Evolutionary conservation across 2,888 invertebrate species (phyloP).

Genomic region (Nysson spinosus): DNA sequence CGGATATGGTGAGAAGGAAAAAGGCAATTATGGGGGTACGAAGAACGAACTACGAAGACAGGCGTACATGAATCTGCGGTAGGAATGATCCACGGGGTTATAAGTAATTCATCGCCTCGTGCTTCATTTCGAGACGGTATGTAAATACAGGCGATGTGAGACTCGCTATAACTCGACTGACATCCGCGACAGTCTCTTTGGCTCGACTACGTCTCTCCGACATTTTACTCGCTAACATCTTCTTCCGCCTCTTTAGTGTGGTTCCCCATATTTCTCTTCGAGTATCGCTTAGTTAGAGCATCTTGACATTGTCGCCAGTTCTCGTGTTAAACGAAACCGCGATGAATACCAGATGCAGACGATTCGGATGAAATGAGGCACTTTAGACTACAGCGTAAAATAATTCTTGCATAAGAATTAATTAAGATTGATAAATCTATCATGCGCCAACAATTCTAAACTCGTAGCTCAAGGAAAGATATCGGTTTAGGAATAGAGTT

Average conservation of each 20-base stretch:
- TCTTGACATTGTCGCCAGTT: constrained; percentile 43
- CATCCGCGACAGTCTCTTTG: constrained; percentile 22
- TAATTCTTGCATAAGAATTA: too few species aligned
- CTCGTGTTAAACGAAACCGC: too few species aligned
- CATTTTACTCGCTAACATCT: not conserved
- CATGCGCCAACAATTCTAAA: too few species aligned
- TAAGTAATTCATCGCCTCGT: constrained; percentile 62
- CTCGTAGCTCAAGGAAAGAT: too few species aligned
- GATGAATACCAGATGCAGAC: too few species aligned
- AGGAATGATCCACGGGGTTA: constrained; percentile 42
- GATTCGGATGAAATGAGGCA: too few species aligned
- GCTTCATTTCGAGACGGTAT: constrained; percentile 34
- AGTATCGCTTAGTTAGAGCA: constrained; percentile 8
- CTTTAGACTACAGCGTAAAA: too few species aligned
- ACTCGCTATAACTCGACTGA: constrained; percentile 33
- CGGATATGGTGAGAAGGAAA: constrained; percentile 11
- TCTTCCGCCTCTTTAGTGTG: not conserved
- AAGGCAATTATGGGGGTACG: not conserved
- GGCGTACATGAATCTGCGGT: constrained; percentile 21
- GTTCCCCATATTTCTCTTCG: constrained; percentile 6
- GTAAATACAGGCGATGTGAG: constrained; percentile 51
- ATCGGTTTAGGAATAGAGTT: too few species aligned
- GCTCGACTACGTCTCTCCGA: constrained; percentile 6
- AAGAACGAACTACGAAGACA: constrained; percentile 13
- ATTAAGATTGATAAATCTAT: too few species aligned